These are phyloP conservation scores for Antrozous pallidus DNA, from an alignment of 2,797 vertebrate genomes.

Conservation along the genomic window DNA sequence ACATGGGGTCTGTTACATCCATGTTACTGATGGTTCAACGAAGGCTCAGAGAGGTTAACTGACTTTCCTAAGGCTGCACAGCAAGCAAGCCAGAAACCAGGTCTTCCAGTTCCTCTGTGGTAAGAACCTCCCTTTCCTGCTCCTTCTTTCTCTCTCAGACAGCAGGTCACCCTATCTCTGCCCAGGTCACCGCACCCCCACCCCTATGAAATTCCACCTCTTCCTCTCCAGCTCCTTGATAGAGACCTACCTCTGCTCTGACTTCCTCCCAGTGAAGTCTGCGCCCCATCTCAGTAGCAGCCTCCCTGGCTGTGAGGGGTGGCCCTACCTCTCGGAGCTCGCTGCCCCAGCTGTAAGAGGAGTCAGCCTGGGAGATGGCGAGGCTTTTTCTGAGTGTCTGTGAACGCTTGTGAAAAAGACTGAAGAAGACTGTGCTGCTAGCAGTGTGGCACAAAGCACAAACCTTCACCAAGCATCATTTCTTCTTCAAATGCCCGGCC, in stretches of 20 bases:
- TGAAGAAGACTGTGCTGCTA: fast-evolving
- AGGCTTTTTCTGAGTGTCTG: neutral
- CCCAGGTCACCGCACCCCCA: no score
- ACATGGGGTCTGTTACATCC: neutral
- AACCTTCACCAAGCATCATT: neutral
- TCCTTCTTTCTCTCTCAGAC: neutral
- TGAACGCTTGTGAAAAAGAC: neutral
- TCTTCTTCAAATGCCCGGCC: neutral
- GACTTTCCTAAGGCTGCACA: neutral
- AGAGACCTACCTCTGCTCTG: neutral
- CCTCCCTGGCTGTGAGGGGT: neutral
- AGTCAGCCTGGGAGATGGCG: neutral
- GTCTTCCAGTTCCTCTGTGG: neutral
- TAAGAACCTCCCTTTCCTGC: neutral
- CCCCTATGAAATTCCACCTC: neutral
- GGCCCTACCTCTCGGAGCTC: neutral
- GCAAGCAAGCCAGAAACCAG: neutral
- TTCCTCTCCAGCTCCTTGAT: neutral
- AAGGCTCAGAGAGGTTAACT: neutral
- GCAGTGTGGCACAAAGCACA: neutral
- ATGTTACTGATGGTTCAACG: neutral
- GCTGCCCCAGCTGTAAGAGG: neutral
- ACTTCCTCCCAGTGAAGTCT: neutral
- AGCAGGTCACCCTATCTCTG: no score
- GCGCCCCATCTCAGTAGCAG: neutral